These are phyloP conservation scores for Mionectes olivaceus DNA, from an alignment of 2,797 vertebrate genomes.

Conservation along the genomic window DNA sequence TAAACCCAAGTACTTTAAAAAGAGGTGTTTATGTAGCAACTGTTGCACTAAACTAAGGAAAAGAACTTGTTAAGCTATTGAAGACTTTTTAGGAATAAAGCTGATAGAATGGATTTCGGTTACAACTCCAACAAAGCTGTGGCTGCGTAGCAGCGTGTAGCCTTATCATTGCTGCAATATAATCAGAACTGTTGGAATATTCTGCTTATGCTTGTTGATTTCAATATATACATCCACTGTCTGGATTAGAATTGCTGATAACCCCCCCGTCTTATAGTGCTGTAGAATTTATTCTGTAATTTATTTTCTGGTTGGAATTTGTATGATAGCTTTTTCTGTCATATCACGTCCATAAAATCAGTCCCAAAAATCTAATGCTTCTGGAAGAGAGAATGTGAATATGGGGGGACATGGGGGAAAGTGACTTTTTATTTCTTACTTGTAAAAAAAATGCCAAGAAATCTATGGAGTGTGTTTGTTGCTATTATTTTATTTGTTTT, in stretches of 20 bases:
- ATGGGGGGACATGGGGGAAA: fast-evolving
- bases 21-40: not conserved
- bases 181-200: not conserved
- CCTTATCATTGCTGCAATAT: not conserved
- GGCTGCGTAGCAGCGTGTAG: not conserved
- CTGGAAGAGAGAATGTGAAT: not conserved
- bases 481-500: not conserved
- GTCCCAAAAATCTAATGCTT: not conserved
- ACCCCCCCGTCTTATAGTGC: fast-evolving
- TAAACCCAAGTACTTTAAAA: not conserved
- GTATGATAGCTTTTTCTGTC: not conserved
- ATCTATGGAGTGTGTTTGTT: not conserved
- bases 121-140: not conserved
- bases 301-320: not conserved
- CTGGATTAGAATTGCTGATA: not conserved
- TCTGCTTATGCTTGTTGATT: not conserved
- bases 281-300: not conserved
- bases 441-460: not conserved
- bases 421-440: not conserved
- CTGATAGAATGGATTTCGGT: not conserved
- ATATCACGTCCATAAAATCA: not conserved
- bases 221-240: not conserved
- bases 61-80: not conserved
- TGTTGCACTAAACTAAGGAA: not conserved
- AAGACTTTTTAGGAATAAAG: not conserved